These are phyloP conservation scores for Drosophila bifasciata DNA, from an alignment of 1,140 invertebrate genomes.

Conservation along the genomic window DNA sequence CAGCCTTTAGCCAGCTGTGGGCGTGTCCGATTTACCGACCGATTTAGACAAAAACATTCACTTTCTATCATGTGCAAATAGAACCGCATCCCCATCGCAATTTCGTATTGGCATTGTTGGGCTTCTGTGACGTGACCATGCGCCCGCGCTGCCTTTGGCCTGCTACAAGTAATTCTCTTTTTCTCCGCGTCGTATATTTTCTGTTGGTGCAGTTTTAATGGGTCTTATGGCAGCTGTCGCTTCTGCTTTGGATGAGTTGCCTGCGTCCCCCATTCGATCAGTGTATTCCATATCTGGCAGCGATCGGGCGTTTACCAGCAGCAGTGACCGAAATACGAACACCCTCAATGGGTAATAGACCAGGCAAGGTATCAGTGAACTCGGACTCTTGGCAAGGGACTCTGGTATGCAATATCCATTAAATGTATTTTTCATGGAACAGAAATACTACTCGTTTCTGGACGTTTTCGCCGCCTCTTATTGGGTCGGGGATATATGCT, in stretches of 20 bases:
- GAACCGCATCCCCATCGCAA: background rate
- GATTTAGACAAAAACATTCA: conserved; percentile 13
- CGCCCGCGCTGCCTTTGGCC: too few relatives aligned
- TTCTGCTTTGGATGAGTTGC: background rate
- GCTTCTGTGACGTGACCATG: background rate
- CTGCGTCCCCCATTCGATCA: conserved; percentile 8
- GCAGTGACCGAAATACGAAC: conserved; percentile 11
- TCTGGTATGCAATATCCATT: conserved; percentile 45
- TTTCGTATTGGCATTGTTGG: background rate
- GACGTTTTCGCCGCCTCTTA: conserved; percentile 2
- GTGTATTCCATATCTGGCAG: conserved; percentile 4
- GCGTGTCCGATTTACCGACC: conserved; percentile 10
- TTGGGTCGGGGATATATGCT: conserved; percentile 6
- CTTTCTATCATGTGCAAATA: conserved; percentile 7
- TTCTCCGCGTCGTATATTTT: conserved; percentile 15
- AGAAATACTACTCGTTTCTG: background rate
- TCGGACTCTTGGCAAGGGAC: conserved; percentile 6
- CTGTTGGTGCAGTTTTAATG: conserved; percentile 14
- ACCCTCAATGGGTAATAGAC: conserved; percentile 61
- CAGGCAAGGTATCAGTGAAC: conserved; percentile 27
- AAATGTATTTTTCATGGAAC: background rate
- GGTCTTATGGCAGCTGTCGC: conserved; percentile 35
- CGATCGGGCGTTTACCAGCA: conserved; percentile 38
- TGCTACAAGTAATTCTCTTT: conserved; percentile 11
- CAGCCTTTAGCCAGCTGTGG: conserved; percentile 1